These are phyloP conservation scores for Galaxea fascicularis DNA, from an alignment of 92 coral and sea anemone species.

Conservation along the genomic window DNA sequence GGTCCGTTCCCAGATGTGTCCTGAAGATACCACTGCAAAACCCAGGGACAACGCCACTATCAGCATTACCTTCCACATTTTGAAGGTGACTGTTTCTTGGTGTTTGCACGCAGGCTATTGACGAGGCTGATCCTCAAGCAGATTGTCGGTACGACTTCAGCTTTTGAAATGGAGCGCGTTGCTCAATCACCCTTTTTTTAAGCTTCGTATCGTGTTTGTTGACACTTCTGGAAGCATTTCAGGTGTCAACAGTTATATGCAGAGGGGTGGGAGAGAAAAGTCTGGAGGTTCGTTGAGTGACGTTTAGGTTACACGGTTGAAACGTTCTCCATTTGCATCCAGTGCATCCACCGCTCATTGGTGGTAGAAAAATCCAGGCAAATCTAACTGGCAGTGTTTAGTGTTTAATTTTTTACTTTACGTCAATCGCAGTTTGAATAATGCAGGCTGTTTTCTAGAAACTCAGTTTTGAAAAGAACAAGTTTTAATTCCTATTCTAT, in stretches of 20 bases:
- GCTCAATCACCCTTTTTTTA: too few relatives aligned
- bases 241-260: background rate
- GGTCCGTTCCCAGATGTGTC: conserved; percentile 30
- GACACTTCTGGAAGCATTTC: conserved; percentile 28
- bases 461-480: too few relatives aligned
- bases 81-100: background rate
- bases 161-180: background rate
- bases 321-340: background rate
- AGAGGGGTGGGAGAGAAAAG: conserved; percentile 7
- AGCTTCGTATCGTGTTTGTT: background rate
- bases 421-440: background rate
- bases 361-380: background rate
- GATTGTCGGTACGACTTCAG: background rate
- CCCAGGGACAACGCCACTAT: background rate
- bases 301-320: background rate
- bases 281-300: background rate
- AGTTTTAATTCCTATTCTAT: too few relatives aligned
- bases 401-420: background rate
- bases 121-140: background rate
- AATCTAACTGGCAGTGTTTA: background rate
- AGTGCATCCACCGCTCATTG: too few relatives aligned
- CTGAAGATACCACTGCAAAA: background rate
- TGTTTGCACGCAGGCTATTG: background rate
- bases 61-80: conserved; percentile 7
- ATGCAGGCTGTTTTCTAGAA: too few relatives aligned